These are phyloP conservation scores for Drosophila paranaensis DNA, from an alignment of 2,888 invertebrate species.

Conservation along the genomic window DNA sequence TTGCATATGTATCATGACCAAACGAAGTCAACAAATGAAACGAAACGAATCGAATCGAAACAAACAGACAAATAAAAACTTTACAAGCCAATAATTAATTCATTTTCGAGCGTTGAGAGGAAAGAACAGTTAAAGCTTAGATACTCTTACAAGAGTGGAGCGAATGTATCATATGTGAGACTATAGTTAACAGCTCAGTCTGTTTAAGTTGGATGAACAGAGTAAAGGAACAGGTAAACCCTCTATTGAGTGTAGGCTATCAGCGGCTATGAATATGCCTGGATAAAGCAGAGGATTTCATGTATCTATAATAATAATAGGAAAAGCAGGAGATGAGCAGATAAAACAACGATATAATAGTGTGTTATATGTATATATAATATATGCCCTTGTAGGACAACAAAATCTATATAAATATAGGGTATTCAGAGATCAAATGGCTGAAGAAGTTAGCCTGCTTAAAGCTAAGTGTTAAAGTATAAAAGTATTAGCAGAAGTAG, in stretches of 20 bases:
- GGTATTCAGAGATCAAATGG: background rate
- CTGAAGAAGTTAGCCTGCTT: background rate
- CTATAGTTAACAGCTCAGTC: too few relatives aligned
- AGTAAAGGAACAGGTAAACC: background rate
- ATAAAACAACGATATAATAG: background rate
- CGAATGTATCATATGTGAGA: background rate
- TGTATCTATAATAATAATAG: background rate
- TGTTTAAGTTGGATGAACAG: too few relatives aligned
- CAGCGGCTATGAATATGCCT: background rate
- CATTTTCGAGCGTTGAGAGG: background rate
- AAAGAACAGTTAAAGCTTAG: background rate
- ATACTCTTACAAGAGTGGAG: background rate
- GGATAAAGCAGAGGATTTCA: too few relatives aligned
- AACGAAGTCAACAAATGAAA: slow-evolving; percentile 1
- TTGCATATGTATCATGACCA: slow-evolving; percentile 56
- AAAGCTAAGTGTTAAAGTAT: background rate
- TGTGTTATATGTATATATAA: background rate
- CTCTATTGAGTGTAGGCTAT: background rate
- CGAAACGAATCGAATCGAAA: background rate
- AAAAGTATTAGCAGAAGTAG: background rate
- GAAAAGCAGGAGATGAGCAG: background rate
- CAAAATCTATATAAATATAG: background rate
- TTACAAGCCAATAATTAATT: slow-evolving; percentile 28
- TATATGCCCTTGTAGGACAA: background rate
- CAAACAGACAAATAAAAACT: slow-evolving; percentile 10